phyloP scores from a whole-genome alignment of 2,888 invertebrate genomes.

The Hirtodrosophila duncani region DNA sequence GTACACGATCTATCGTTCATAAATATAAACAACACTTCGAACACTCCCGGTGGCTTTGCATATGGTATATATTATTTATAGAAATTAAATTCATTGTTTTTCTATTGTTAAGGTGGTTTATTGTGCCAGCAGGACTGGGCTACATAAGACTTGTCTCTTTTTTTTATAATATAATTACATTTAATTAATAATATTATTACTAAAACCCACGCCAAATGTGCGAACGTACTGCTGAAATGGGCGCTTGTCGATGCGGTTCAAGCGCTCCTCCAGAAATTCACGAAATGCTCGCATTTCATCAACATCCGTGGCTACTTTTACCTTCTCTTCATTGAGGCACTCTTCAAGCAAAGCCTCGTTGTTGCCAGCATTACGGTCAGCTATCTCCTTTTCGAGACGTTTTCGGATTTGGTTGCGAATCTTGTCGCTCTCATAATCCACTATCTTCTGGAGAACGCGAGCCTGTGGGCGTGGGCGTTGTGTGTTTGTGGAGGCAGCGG shows the following conservation, averaged over 20 bases:
- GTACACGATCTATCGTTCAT: too few relatives aligned
- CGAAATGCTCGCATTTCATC: constrained; percentile 58
- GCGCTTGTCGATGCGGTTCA: constrained; percentile 53
- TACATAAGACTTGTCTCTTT: too few relatives aligned
- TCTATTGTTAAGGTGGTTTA: too few relatives aligned
- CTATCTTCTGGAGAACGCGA: constrained; percentile 36
- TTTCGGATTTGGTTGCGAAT: constrained; percentile 34
- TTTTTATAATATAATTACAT: too few relatives aligned
- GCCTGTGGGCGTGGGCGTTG: constrained; percentile 31
- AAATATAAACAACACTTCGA: too few relatives aligned
- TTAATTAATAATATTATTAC: too few relatives aligned
- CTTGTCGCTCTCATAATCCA: constrained; percentile 40
- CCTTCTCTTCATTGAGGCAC: constrained; percentile 43
- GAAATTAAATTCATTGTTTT: too few relatives aligned
- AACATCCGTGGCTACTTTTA: constrained; percentile 51
- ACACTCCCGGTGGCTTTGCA: too few relatives aligned
- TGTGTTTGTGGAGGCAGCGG: neutral
- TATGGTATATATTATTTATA: too few relatives aligned
- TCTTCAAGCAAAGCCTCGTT: constrained; percentile 17
- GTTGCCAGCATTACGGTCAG: neutral
- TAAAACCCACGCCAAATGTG: constrained; percentile 30
- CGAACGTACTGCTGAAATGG: constrained; percentile 54
- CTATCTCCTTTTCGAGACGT: constrained; percentile 28
- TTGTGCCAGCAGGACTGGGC: too few relatives aligned
- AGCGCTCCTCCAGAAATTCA: constrained; percentile 51